Evolutionary conservation across 2,113 vertebrate genomes (phyloP).

Genomic region (Lanius collurio): DNA sequence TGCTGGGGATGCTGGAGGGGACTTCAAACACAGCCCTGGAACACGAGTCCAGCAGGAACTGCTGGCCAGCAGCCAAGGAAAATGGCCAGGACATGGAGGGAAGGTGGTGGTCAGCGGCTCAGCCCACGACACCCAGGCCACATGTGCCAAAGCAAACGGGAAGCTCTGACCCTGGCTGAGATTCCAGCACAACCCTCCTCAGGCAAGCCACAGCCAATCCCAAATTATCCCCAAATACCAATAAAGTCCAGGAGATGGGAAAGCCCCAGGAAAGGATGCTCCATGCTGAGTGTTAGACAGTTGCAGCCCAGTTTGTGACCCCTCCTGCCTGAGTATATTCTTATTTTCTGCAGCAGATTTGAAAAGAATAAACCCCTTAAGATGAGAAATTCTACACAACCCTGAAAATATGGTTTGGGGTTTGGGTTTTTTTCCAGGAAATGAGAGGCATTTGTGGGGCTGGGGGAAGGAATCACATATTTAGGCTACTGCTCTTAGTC

Average conservation of each 20-base stretch:
- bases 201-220: neutral
- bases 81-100: accelerated
- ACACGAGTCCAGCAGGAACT: neutral
- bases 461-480: neutral
- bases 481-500: neutral
- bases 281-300: neutral
- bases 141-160: constrained; percentile 11
- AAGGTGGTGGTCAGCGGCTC: neutral
- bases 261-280: neutral
- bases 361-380: neutral
- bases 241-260: neutral
- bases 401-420: neutral
- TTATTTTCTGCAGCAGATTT: neutral
- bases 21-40: neutral
- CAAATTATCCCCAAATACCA: neutral
- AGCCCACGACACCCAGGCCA: accelerated
- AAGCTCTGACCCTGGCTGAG: neutral
- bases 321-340: neutral
- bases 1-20: neutral
- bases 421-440: neutral
- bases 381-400: neutral
- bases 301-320: neutral
- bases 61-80: constrained; percentile 19
- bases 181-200: neutral
- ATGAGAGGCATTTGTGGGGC: neutral